Evolutionary conservation across 2,888 invertebrate species (phyloP).

Genomic region (Neocrepidodera transversa): DNA sequence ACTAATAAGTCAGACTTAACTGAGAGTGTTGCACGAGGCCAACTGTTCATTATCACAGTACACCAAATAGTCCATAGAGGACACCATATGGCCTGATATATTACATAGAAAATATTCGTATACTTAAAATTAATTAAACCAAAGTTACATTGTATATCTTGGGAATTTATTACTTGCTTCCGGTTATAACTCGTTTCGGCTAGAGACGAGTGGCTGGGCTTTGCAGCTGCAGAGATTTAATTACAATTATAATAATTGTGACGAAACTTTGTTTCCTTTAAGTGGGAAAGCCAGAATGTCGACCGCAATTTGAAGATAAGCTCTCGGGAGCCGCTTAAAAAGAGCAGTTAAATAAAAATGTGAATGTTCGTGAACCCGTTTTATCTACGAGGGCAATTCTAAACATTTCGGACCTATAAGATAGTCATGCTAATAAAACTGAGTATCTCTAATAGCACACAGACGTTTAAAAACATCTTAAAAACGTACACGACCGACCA

Average conservation of each 20-base stretch:
- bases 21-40: constrained; percentile 40
- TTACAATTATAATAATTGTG: constrained; percentile 32
- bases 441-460: too few species aligned
- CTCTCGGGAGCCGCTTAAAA: background rate
- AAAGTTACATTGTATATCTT: constrained; percentile 36
- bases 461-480: too few species aligned
- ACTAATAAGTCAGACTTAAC: constrained; percentile 46
- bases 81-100: constrained; percentile 45
- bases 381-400: too few species aligned
- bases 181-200: constrained; percentile 20
- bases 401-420: too few species aligned
- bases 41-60: constrained; percentile 50
- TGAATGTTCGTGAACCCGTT: background rate
- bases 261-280: constrained; percentile 21
- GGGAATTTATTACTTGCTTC: constrained; percentile 32
- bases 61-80: constrained; percentile 43
- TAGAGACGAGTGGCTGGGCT: background rate
- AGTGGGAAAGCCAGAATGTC: constrained; percentile 11
- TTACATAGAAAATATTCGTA: constrained; percentile 39
- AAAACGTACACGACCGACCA: too few species aligned
- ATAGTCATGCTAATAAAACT: too few species aligned
- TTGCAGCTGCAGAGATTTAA: constrained; percentile 24
- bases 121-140: constrained; percentile 42
- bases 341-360: constrained; percentile 1
- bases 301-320: constrained; percentile 14